These are phyloP conservation scores for Hylia prasina DNA, from an alignment of 2,113 vertebrate species.

Conservation along the genomic window DNA sequence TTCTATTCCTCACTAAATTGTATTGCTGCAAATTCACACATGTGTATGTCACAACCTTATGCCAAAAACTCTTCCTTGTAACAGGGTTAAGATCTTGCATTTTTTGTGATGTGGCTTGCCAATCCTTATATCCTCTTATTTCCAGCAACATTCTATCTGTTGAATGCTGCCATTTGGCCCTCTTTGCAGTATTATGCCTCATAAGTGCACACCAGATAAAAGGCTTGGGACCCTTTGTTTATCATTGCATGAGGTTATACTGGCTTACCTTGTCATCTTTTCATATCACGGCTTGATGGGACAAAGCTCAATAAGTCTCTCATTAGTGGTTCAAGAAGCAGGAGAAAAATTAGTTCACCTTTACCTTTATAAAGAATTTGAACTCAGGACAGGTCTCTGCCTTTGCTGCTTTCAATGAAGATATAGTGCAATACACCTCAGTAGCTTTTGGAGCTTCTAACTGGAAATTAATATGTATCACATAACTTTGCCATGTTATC, in stretches of 20 bases:
- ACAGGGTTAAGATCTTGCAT: not conserved
- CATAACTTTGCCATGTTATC: not conserved
- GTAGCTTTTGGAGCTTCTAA: not conserved
- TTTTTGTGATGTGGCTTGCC: not conserved
- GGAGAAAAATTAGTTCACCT: not conserved
- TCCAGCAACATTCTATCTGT: not conserved
- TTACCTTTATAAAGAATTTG: not conserved
- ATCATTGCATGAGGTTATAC: accelerated
- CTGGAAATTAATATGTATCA: not conserved
- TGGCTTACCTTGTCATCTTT: not conserved
- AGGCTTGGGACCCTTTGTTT: not conserved
- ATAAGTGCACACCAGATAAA: not conserved
- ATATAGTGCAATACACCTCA: too few relatives aligned
- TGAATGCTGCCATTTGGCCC: not conserved
- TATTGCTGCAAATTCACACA: not conserved
- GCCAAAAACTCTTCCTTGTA: not conserved
- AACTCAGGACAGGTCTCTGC: not conserved
- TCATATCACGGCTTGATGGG: not conserved
- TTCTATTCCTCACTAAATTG: not conserved
- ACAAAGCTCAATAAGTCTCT: not conserved
- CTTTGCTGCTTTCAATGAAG: not conserved
- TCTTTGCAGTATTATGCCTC: not conserved
- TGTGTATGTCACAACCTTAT: not conserved
- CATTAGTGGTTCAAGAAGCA: not conserved
- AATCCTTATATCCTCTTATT: not conserved